Conservation (phyloP, 1,140 invertebrate species). For the Gryllus bimaculatus region DNA sequence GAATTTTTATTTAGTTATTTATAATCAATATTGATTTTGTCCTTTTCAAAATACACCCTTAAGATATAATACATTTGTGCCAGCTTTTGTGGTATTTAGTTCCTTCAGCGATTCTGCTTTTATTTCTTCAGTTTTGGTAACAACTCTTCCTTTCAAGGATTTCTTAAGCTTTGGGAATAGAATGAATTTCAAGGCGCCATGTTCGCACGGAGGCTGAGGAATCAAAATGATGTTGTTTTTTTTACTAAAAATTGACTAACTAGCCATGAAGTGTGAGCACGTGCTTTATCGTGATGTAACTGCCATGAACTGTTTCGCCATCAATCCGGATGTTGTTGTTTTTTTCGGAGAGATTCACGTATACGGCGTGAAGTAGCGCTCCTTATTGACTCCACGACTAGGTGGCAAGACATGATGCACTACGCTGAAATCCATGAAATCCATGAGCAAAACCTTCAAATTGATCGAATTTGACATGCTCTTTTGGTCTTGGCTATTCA, state of each 20-base stretch:
- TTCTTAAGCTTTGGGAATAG: not conserved
- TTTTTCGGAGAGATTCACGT: too few species aligned
- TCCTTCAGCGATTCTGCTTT: too few species aligned
- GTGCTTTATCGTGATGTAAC: too few species aligned
- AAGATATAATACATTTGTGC: not conserved
- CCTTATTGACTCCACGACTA: too few species aligned
- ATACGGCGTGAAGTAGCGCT: too few species aligned
- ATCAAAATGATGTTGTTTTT: not conserved
- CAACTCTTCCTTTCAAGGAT: not conserved
- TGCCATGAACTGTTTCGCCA: conserved; percentile 9
- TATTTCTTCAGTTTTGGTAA: not conserved
- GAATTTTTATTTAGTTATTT: conserved; percentile 1
- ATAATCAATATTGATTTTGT: not conserved
- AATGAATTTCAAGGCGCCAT: not conserved
- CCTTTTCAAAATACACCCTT: not conserved
- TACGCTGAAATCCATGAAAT: too few species aligned
- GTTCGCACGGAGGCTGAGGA: not conserved
- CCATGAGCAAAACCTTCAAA: too few species aligned
- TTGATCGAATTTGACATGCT: not conserved
- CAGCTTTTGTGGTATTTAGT: not conserved
- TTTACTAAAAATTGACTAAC: not conserved
- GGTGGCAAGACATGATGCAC: too few species aligned
- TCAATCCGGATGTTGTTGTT: not conserved
- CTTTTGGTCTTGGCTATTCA: conserved; percentile 14
- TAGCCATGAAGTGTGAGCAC: too few species aligned